Evolutionary conservation across 2,888 invertebrate species (phyloP), one percentile per base, ranked within the genome.

Genomic region (Galerucella nymphaeae): DNA sequence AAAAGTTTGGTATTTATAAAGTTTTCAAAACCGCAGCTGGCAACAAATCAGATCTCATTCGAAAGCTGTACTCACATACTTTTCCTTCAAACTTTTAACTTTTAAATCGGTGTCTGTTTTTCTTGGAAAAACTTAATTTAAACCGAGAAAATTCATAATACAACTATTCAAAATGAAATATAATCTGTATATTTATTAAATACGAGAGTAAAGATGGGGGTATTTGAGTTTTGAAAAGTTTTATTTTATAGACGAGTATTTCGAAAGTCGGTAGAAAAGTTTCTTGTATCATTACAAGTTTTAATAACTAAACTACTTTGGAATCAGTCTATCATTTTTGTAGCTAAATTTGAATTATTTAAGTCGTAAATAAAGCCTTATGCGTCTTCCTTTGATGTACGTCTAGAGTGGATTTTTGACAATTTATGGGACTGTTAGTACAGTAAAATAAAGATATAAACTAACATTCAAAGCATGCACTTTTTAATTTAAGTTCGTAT

Each of bases 41-140:
- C 45, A 45, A 67, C 59, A 59, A 59, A 67, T 71, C 70, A 59
- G 59, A 59, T 65, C 38, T 59, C 30, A 57, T 23, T 65, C 58
- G 48, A 41, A 65, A 70, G 58, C 63, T 70, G 38, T 50, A 55
- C 23, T 18, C 57, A 65, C 53, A 45, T 58, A 23, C 23, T 66
- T 66, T 58, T 18, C 6, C 53, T n/a, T 38, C n/a, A 71, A 65
- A 71, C 70, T 71, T 62, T 23, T 20, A 55, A 66, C 64, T 13
- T 57, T 18, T 18, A 59, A 65, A 48, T 50, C 58, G 59, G 61
- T 50, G 50, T 30, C 67, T 59, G 57, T 14, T 11, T 61, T 61
- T 41, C 45, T 59, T 61, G 23, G 30, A 14, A 59, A 59, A 20
- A 23, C 58, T 58, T 16, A 55, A 66, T 38, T n/a, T 9, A 41